A percentile compares a stretch with the other conserved stretches of the same genome.
These are phyloP conservation scores for Monoplex corrugatus DNA, from an alignment of 2,888 invertebrate species.

Conservation along the genomic window DNA sequence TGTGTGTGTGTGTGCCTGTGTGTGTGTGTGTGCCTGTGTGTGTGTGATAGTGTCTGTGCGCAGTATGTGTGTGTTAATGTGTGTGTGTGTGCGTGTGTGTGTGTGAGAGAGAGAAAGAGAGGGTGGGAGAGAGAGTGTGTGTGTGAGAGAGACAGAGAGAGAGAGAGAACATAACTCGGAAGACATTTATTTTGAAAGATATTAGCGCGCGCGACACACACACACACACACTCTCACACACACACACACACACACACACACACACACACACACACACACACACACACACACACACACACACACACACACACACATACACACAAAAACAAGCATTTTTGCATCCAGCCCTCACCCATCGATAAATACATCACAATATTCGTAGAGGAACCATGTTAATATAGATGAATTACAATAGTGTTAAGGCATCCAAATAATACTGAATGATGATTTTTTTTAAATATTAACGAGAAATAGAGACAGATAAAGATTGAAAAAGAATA, in stretches of 20 bases:
- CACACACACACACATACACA: slow-evolving; percentile 5
- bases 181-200: not conserved
- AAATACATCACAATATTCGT: not conserved
- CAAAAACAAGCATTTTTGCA: too few relatives aligned
- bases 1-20: not conserved
- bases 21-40: not conserved
- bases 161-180: not conserved
- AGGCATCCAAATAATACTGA: not conserved
- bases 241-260: not conserved
- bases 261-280: slow-evolving; percentile 8
- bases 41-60: not conserved
- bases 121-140: not conserved
- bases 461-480: not conserved
- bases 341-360: too few relatives aligned
- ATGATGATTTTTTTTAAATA: not conserved
- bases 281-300: slow-evolving; percentile 8
- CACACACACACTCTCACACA: not conserved
- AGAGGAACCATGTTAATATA: not conserved
- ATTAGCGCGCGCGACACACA: not conserved
- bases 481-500: not conserved
- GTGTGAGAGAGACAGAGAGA: not conserved
- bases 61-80: not conserved
- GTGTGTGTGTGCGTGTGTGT: slow-evolving; percentile 9
- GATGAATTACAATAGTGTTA: not conserved
- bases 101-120: not conserved